These are phyloP conservation scores for Actinostola sp. DNA, from an alignment of 92 coral and sea anemone species.

Conservation along the genomic window DNA sequence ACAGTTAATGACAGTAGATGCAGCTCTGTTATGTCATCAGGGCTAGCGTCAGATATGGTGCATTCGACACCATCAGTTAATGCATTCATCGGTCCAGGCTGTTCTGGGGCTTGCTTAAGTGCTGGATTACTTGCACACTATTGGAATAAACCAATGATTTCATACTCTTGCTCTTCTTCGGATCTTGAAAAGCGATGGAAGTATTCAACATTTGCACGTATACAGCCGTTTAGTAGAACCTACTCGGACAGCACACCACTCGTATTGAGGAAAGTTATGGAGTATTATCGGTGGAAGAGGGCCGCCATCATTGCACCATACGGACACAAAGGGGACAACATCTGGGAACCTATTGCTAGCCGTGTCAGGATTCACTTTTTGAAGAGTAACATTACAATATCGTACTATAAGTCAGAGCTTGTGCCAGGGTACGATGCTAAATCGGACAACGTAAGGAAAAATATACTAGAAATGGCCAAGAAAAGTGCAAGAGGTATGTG, in stretches of 20 bases:
- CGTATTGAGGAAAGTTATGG: slow-evolving; percentile 56
- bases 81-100: slow-evolving; percentile 79
- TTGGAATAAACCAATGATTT: slow-evolving; percentile 76
- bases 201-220: slow-evolving; percentile 75
- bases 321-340: slow-evolving; percentile 19
- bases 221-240: slow-evolving; percentile 81
- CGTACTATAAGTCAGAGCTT: slow-evolving; percentile 40
- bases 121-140: slow-evolving; percentile 67
- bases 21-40: slow-evolving; percentile 37
- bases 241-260: slow-evolving; percentile 56
- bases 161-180: slow-evolving; percentile 76
- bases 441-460: slow-evolving; percentile 4
- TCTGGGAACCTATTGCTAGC: slow-evolving; percentile 73
- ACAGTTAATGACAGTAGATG: slow-evolving; percentile 51
- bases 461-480: slow-evolving; percentile 46
- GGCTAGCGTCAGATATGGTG: slow-evolving; percentile 64
- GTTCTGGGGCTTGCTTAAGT: slow-evolving; percentile 67
- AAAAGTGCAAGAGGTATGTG: slow-evolving; percentile 74
- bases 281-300: slow-evolving; percentile 62
- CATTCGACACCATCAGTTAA: slow-evolving; percentile 33
- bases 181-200: slow-evolving; percentile 54
- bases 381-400: slow-evolving; percentile 30
- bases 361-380: slow-evolving; percentile 31
- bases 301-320: slow-evolving; percentile 73
- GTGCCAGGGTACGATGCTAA: background rate